Conservation (phyloP, 2,797 vertebrate species). For the Oryzias dopingdopingensis region DNA sequence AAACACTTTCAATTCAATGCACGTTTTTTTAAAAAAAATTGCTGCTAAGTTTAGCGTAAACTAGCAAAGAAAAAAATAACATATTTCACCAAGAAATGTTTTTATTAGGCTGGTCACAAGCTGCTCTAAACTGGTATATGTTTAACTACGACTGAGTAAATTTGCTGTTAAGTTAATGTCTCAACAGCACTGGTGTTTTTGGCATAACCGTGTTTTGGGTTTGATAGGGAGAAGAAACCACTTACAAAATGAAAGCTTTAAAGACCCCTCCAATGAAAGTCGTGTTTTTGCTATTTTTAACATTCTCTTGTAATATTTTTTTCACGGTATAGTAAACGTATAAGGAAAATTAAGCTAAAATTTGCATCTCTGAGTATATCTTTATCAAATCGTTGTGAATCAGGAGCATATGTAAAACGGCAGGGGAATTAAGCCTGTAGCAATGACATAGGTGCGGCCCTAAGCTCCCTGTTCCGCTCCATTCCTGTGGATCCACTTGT, state of each 20-base stretch:
- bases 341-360: no score
- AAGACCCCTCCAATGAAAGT: no score
- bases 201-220: slow-evolving; percentile 23
- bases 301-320: no score
- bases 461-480: no score
- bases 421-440: no score
- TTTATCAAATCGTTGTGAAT: no score
- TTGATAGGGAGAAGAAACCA: slow-evolving; percentile 14
- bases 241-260: slow-evolving; percentile 5
- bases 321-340: no score
- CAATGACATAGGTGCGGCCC: no score
- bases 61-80: slow-evolving; percentile 5
- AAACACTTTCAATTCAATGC: background rate
- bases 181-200: background rate
- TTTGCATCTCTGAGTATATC: no score
- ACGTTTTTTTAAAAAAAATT: background rate
- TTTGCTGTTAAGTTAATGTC: background rate
- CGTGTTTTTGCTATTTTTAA: no score
- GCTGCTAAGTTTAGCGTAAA: slow-evolving; percentile 20
- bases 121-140: background rate
- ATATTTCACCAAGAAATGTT: background rate
- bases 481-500: no score
- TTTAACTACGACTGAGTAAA: background rate
- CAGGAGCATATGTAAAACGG: no score
- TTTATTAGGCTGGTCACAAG: background rate